Percentiles rank a stretch among this genome's conserved stretches.
These are phyloP conservation scores for Danio rerio DNA, from an alignment of 2,113 vertebrate species.

Conservation along the genomic window GRCz12tu NC_133179.1:12097001-12097500, in stretches of 20 bases:
- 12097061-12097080: too few species aligned
- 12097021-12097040: too few species aligned
- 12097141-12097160: too few species aligned
- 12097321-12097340: background rate
- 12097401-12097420: constrained; percentile 13
- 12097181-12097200: too few species aligned
- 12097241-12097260: background rate
- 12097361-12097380: background rate
- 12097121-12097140: too few species aligned
- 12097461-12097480: constrained; percentile 16
- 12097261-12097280: background rate
- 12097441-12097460: background rate
- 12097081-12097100: too few species aligned
- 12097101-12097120: too few species aligned
- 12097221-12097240: too few species aligned
- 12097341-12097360: background rate
- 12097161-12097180: too few species aligned
- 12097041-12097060: too few species aligned
- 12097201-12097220: too few species aligned
- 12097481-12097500: constrained; percentile 19
- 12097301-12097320: background rate
- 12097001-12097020: too few species aligned
- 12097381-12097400: constrained; percentile 18
- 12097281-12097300: background rate
- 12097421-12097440: background rate